Evolutionary conservation across 2,888 invertebrate species (phyloP).

Genomic region (Dicyrtoma fusca): DNA sequence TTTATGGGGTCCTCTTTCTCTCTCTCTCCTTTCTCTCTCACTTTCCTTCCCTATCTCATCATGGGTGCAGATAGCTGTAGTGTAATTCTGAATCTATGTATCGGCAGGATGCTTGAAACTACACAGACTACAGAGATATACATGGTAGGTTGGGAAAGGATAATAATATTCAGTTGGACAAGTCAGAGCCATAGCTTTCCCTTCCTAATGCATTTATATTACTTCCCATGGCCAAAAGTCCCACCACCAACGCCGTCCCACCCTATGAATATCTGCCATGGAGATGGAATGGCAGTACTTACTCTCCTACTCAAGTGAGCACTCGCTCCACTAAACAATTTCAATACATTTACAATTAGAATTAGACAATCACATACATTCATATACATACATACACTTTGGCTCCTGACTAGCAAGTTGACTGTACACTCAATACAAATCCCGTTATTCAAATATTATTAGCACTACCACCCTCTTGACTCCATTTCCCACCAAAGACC

Average conservation of each 20-base stretch:
- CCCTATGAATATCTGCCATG: not conserved
- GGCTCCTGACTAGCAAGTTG: too few species aligned
- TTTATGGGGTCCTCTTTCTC: constrained; percentile 2
- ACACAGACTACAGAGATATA: not conserved
- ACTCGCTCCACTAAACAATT: too few species aligned
- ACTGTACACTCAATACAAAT: too few species aligned
- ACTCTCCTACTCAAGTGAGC: too few species aligned
- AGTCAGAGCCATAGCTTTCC: constrained; percentile 19
- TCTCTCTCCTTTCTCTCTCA: not conserved
- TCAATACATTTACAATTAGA: too few species aligned
- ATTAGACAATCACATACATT: too few species aligned
- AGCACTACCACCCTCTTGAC: too few species aligned
- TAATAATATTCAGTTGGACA: constrained; percentile 20
- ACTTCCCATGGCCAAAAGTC: constrained; percentile 3
- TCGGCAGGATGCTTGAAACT: not conserved
- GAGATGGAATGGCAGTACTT: too few species aligned
- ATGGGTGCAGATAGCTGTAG: not conserved
- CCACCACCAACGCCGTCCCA: not conserved
- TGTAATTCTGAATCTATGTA: too few species aligned
- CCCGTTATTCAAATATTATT: too few species aligned
- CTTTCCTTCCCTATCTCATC: not conserved
- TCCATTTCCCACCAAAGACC: too few species aligned
- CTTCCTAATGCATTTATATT: constrained; percentile 25
- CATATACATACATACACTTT: too few species aligned
- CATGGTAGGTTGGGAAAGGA: not conserved